These are phyloP conservation scores for Limnephilus auricula DNA, from an alignment of 2,888 invertebrate genomes.

Conservation along the genomic window DNA sequence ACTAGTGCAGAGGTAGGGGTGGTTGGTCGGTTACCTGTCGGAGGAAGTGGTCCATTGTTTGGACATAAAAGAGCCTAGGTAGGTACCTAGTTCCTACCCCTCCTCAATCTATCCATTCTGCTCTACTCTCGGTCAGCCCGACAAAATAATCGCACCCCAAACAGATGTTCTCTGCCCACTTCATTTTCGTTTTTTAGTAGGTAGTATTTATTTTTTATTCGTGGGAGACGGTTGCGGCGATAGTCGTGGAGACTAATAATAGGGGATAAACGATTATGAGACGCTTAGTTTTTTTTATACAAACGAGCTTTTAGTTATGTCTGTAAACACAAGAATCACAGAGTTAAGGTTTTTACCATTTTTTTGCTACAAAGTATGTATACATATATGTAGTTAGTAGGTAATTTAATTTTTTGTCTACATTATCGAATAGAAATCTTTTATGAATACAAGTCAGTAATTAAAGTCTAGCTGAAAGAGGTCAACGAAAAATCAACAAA, in stretches of 20 bases:
- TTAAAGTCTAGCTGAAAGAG: too few relatives aligned
- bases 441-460: too few relatives aligned
- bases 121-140: neutral
- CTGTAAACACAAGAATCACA: neutral
- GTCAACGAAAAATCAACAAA: too few relatives aligned
- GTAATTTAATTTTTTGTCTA: too few relatives aligned
- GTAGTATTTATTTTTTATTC: constrained; percentile 51
- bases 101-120: constrained; percentile 15
- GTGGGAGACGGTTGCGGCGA: constrained; percentile 57
- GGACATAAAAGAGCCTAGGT: neutral
- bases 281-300: neutral
- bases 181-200: constrained; percentile 28
- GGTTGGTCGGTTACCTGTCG: constrained; percentile 56
- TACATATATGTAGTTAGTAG: neutral
- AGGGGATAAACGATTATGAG: neutral
- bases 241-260: neutral
- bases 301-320: neutral
- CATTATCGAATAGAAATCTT: too few relatives aligned
- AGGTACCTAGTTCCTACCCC: neutral
- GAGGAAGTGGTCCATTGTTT: constrained; percentile 61
- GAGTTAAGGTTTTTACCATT: neutral
- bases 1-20: constrained; percentile 31
- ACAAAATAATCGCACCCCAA: constrained; percentile 59
- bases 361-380: too few relatives aligned
- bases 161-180: constrained; percentile 60